Base-by-base conservation (phyloP, 1,140 invertebrate species). In the Drosophila arawakana region DNA sequence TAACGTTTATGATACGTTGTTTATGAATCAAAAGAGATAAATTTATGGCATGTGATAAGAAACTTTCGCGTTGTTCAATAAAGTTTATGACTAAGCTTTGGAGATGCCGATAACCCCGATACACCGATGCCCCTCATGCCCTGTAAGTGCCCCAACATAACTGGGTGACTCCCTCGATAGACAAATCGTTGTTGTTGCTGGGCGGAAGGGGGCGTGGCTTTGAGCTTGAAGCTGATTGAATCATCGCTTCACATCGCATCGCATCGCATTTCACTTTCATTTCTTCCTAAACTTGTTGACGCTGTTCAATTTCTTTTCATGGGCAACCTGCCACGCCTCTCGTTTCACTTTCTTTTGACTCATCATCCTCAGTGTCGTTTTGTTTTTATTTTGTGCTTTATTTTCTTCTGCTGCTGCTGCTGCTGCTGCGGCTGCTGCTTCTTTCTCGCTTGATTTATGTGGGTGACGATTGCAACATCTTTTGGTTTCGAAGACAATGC, bases 321-420 rank as follows among this genome's bases (percentile, higher is more conserved):
- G 37, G 65, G 58, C 72, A 61, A 41, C 57, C n/a, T 18, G 50
- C 18, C 62, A 63, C 70, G 52, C 67, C 55, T 59, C 34, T 58
- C 52, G 59, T 80, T 80, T 84, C 77, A 80, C 83, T 88, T 86
- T 88, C 83, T 86, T 86, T 86, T 86, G 83, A 86, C 76, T 86
- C 83, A 86, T 86, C 80, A 86, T 86, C 80, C 69, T 39, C 10
- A 13, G 34, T 54, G 13, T 15, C 15, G 30, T 52, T n/a, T n/a
- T 7, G 9, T 52, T 9, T 52, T 21, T 50, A 15, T 15, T 15
- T 13, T 34, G 50, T 57, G 7, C 10, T 52, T 44, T 65, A 63
- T 80, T 60, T 58, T 44, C 50, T 57, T 76, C 68, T 34, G 21
- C 37, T 9, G 13, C 18, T 50, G 11, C 8, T 37, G 5, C 25